These are phyloP conservation scores for Platichthys stellatus DNA, from an alignment of 2,113 vertebrate genomes.

Conservation along the genomic window DNA sequence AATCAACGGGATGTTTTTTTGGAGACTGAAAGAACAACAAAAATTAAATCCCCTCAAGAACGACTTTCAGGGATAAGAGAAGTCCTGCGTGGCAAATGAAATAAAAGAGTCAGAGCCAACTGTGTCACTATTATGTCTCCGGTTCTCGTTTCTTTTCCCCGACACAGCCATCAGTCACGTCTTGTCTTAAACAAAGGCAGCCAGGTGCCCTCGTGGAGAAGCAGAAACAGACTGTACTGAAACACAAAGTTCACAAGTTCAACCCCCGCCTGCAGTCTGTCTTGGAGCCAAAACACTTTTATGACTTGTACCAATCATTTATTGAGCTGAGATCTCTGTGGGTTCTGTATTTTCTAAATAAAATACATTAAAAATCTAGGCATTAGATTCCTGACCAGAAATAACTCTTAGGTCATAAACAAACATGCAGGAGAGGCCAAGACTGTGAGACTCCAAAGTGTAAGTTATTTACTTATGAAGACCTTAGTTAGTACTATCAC, in stretches of 20 bases:
- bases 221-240: slow-evolving; percentile 12
- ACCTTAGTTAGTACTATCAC: too few relatives aligned
- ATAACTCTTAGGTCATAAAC: too few relatives aligned
- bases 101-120: slow-evolving; percentile 33
- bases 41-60: slow-evolving; percentile 43
- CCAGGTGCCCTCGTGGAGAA: slow-evolving; percentile 15
- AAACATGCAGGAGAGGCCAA: too few relatives aligned
- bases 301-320: too few relatives aligned
- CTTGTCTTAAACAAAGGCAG: slow-evolving; percentile 30
- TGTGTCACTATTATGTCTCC: slow-evolving; percentile 10
- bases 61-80: slow-evolving; percentile 11
- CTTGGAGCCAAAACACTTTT: too few relatives aligned
- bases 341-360: too few relatives aligned
- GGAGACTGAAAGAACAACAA: slow-evolving; percentile 38
- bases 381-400: too few relatives aligned
- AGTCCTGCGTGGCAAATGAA: slow-evolving; percentile 33
- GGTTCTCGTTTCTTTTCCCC: slow-evolving; percentile 1
- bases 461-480: too few relatives aligned
- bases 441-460: too few relatives aligned
- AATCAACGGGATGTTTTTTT: slow-evolving; percentile 5
- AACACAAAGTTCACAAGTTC: slow-evolving; percentile 9
- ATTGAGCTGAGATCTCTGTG: too few relatives aligned
- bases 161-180: slow-evolving; percentile 18
- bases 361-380: too few relatives aligned
- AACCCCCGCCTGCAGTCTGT: neutral